Evolutionary conservation across 2,113 vertebrate species (phyloP), one percentile per base, ranked within the genome.

Genomic region (Callospermophilus lateralis): DNA sequence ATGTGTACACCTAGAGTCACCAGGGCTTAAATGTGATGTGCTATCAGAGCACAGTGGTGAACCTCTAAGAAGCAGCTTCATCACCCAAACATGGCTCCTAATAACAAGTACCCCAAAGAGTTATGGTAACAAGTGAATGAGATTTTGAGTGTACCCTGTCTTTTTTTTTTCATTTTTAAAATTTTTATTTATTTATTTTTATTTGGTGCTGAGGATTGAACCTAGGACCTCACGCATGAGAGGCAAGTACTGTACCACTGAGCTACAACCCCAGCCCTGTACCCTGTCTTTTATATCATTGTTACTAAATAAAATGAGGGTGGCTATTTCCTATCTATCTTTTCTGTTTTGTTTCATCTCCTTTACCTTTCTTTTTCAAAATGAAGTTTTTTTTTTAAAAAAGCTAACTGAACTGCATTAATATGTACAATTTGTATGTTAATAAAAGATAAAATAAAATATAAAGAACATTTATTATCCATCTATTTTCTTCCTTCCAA

Each of bases 351-450:
- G 73, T 53, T 39, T 58, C 68, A 16, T 67, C 51, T 68, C 51
- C 30, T 77, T 78, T 65, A 32, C 19, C 7, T 94, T 94, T 93
- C 30, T 93, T 39, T 91, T 84, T 73, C 13, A n/a, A 89, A 96
- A 48, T 77, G 32, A 90, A 86, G 55, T 42, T 34, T 81, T 89
- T 8, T 42, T 34, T 81, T 89, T 6, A 16, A 55, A 61, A 91
- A 51, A 34, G n/a, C 17, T 1, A 3, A 6, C 45, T 84, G 45
- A 77, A 32, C 11, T 67, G 26, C 34, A 16, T 67, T 85, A 51
- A 65, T 77, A 39, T 77, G 11, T 74, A 51, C 32, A 76, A 30
- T 34, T 48, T 53, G 68, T 51, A 63, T 26, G 12, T 34, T 67
- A 55, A 67, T 51, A 15, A 4, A 53, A 53, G 74, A 77, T 76